phyloP scores from a whole-genome alignment of 2,888 invertebrate species.

The Tetragnatha montana region DNA sequence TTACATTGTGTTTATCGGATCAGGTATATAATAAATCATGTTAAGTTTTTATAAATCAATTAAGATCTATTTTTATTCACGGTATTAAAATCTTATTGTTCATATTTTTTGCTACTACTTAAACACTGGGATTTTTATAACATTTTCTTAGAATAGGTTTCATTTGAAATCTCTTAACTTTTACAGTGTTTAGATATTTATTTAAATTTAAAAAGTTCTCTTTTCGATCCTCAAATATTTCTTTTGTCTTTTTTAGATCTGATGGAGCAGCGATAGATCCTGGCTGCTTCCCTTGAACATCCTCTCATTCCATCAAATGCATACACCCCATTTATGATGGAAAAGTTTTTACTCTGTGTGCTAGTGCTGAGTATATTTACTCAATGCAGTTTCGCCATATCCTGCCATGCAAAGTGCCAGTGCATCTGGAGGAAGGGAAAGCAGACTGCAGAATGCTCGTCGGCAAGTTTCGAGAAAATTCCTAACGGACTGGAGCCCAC shows the following conservation, averaged over 20 bases:
- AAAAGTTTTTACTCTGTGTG: slow-evolving; percentile 45
- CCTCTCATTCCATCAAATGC: slow-evolving; percentile 17
- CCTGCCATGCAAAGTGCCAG: slow-evolving; percentile 80
- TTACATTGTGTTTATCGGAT: too few relatives aligned
- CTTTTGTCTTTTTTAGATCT: slow-evolving; percentile 8
- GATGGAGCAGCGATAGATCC: background rate
- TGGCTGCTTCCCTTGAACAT: background rate
- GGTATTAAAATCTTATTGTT: too few relatives aligned
- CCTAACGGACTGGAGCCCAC: slow-evolving; percentile 82
- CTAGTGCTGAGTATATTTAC: slow-evolving; percentile 56
- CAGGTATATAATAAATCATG: too few relatives aligned
- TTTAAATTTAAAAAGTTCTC: too few relatives aligned
- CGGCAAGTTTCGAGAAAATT: slow-evolving; percentile 87
- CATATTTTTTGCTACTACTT: too few relatives aligned
- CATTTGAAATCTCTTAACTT: too few relatives aligned
- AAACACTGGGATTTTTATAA: too few relatives aligned
- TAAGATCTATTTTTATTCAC: too few relatives aligned
- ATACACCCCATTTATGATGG: slow-evolving; percentile 54
- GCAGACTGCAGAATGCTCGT: slow-evolving; percentile 91
- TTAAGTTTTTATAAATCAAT: too few relatives aligned
- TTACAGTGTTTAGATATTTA: too few relatives aligned
- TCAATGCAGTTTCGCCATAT: slow-evolving; percentile 48
- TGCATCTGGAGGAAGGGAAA: slow-evolving; percentile 93
- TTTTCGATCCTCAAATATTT: background rate
- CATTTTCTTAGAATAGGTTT: too few relatives aligned